These are phyloP conservation scores for Clepsis dumicolana DNA, from an alignment of 2,888 invertebrate genomes.

Conservation along the genomic window DNA sequence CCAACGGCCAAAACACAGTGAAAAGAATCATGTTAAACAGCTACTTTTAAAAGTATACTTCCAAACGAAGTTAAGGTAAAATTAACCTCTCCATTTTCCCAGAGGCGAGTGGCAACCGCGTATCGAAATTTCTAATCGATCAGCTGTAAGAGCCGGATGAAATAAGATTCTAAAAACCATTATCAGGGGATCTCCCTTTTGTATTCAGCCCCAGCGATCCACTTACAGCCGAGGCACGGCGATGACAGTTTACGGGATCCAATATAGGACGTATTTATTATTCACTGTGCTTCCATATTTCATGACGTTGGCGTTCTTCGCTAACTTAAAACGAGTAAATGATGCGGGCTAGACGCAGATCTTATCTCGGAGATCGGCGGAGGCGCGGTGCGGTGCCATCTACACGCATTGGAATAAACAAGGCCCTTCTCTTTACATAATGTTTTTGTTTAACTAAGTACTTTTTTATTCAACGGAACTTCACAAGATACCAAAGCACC, in stretches of 20 bases:
- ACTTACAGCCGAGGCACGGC: slow-evolving; percentile 58
- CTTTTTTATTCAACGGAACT: slow-evolving; percentile 16
- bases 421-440: slow-evolving; percentile 21
- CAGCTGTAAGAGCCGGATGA: slow-evolving; percentile 59
- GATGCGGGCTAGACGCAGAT: slow-evolving; percentile 50
- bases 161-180: slow-evolving; percentile 64
- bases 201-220: slow-evolving; percentile 59
- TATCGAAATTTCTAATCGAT: slow-evolving; percentile 55
- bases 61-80: slow-evolving; percentile 5
- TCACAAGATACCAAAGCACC: background rate
- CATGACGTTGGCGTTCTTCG: slow-evolving; percentile 61
- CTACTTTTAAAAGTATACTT: slow-evolving; percentile 1
- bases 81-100: slow-evolving; percentile 15
- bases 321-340: slow-evolving; percentile 63
- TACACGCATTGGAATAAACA: slow-evolving; percentile 35
- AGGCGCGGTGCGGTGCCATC: slow-evolving; percentile 21
- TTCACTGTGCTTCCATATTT: slow-evolving; percentile 68
- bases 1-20: background rate
- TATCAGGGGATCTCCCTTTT: slow-evolving; percentile 59
- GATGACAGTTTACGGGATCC: slow-evolving; percentile 64
- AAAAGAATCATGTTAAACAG: background rate
- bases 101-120: slow-evolving; percentile 14
- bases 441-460: slow-evolving; percentile 2
- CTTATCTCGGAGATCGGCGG: slow-evolving; percentile 46
- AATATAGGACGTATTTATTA: slow-evolving; percentile 70